Conservation (phyloP, 2,113 vertebrate genomes). For the Anthoscopus minutus region DNA sequence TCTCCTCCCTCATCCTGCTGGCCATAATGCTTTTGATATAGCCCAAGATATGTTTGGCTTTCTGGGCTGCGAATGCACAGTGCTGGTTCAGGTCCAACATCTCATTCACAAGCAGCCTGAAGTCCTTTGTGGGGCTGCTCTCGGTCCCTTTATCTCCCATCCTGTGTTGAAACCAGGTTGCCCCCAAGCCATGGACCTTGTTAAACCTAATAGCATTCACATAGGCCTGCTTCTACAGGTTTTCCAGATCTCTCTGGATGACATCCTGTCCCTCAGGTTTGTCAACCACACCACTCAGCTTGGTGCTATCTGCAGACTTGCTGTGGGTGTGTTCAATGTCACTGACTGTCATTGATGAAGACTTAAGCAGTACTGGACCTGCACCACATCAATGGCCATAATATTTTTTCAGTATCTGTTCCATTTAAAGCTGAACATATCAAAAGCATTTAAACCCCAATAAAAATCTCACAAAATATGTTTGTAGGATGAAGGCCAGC, state of each 20-base stretch:
- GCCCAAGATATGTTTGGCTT: neutral
- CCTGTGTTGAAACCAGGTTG: neutral
- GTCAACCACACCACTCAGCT: neutral
- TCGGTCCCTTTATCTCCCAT: neutral
- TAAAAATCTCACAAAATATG: neutral
- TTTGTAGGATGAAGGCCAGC: neutral
- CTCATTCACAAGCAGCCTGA: neutral
- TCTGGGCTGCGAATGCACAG: neutral
- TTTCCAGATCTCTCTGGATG: neutral
- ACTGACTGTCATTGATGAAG: neutral
- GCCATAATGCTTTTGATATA: neutral
- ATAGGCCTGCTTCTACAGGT: neutral
- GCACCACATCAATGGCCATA: fast-evolving
- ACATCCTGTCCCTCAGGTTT: neutral
- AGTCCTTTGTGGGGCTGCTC: neutral
- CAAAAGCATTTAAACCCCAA: neutral
- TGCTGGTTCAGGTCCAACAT: neutral
- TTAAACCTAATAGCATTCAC: neutral
- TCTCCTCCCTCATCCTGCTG: neutral
- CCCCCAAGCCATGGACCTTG: neutral
- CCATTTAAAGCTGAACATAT: neutral
- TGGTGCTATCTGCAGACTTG: neutral
- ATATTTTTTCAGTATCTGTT: neutral
- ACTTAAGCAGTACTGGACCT: too few relatives aligned
- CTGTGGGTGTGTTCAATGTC: neutral